Conservation (phyloP, 2,113 vertebrate genomes). For the Mobula birostris region DNA sequence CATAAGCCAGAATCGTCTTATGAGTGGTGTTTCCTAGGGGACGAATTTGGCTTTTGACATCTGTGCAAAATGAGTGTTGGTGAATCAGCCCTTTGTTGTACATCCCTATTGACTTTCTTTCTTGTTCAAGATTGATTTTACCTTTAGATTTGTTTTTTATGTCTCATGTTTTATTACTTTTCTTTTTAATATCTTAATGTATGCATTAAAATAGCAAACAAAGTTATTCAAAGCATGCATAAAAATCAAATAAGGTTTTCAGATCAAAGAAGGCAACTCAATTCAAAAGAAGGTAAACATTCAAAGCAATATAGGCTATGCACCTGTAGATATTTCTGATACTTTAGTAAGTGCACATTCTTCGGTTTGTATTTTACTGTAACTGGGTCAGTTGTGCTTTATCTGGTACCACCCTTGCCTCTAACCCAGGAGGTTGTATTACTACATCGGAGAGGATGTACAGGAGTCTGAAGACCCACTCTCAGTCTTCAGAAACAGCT, state of each 20-base stretch:
- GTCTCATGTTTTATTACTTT: background rate
- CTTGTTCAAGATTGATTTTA: background rate
- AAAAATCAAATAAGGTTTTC: background rate
- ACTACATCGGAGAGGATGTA: no score
- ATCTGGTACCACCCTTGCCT: no score
- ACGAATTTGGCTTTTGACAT: background rate
- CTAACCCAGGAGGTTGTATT: no score
- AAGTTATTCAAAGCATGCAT: background rate
- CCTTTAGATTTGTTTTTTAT: background rate
- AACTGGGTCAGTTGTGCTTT: no score
- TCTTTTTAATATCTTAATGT: background rate
- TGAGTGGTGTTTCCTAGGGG: background rate
- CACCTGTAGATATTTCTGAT: background rate
- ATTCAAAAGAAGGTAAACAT: background rate
- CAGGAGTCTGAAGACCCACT: no score
- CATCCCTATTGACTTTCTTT: background rate
- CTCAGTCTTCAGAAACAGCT: no score
- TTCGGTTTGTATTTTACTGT: background rate
- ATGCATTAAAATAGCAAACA: background rate
- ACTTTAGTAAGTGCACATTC: background rate
- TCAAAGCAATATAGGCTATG: background rate
- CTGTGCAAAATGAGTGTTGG: background rate
- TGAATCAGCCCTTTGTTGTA: background rate
- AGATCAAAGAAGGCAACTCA: background rate
- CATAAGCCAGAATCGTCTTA: background rate